Evolutionary conservation across 2,797 vertebrate genomes (phyloP).

Genomic region (Enteromius mattozi): DNA sequence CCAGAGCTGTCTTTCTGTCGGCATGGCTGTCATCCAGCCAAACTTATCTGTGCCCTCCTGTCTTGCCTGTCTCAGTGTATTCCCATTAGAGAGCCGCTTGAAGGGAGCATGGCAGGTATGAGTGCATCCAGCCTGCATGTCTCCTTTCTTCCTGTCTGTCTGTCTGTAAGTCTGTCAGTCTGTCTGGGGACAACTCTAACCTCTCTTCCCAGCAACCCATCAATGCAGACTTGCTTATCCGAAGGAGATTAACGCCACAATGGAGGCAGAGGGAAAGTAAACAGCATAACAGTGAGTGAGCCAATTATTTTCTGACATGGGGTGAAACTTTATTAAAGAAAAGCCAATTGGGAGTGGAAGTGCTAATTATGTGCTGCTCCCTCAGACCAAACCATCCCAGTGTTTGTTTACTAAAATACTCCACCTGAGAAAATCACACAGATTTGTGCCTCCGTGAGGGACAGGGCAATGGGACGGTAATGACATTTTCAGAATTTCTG

Average conservation of each 20-base stretch:
- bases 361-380: constrained; percentile 57
- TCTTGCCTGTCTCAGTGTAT: constrained; percentile 60
- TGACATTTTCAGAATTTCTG: constrained; percentile 8
- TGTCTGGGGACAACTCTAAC: constrained; percentile 39
- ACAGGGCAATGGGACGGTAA: not conserved
- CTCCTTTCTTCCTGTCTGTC: constrained; percentile 43
- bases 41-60: constrained; percentile 63
- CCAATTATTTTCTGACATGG: constrained; percentile 63
- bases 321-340: constrained; percentile 58
- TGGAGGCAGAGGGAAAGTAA: constrained; percentile 47
- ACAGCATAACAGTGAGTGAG: constrained; percentile 49
- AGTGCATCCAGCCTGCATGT: constrained; percentile 53
- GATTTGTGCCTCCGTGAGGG: not conserved
- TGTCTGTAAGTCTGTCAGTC: constrained; percentile 40
- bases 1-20: constrained; percentile 57
- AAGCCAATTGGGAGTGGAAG: constrained; percentile 40
- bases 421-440: constrained; percentile 42
- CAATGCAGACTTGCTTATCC: constrained; percentile 37
- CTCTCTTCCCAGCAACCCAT: constrained; percentile 24
- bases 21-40: constrained; percentile 61
- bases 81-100: constrained; percentile 62
- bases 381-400: constrained; percentile 39
- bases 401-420: constrained; percentile 57
- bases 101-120: constrained; percentile 61
- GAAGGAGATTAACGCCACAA: constrained; percentile 9